These are phyloP conservation scores for Astropecten irregularis DNA, from an alignment of 53 echinoderm and acorn worm genomes.

Conservation along the genomic window DNA sequence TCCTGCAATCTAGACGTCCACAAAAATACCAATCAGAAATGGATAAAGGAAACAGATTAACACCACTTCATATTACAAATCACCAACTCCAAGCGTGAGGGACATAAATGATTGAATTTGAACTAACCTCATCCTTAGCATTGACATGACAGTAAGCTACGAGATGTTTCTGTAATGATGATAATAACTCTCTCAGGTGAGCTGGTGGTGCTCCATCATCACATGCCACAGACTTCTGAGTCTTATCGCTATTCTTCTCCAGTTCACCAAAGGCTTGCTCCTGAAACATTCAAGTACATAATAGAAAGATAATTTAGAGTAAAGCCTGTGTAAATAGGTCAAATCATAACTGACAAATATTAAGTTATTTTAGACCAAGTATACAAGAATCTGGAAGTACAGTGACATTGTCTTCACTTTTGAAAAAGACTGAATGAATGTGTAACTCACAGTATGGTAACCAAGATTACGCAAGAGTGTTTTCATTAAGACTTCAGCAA, in stretches of 20 bases:
- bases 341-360: too few relatives aligned
- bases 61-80: too few relatives aligned
- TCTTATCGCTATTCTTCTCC: constrained; percentile 99
- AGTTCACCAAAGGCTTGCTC: constrained; percentile 99
- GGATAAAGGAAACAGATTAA: too few relatives aligned
- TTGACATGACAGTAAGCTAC: constrained; percentile 88
- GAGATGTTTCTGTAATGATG: constrained; percentile 95
- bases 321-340: too few relatives aligned
- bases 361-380: too few relatives aligned
- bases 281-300: constrained; percentile 35
- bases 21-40: too few relatives aligned
- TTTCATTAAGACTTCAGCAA: constrained; percentile 96
- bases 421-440: too few relatives aligned
- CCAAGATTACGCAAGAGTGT: constrained; percentile 96
- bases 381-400: too few relatives aligned
- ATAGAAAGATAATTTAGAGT: neutral
- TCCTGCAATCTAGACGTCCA: constrained; percentile 65
- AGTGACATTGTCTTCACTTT: too few relatives aligned
- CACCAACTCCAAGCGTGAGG: too few relatives aligned
- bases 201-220: constrained; percentile 96
- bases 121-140: constrained; percentile 72
- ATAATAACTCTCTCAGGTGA: constrained; percentile 85
- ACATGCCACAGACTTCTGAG: constrained; percentile 78
- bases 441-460: constrained; percentile 89
- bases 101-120: too few relatives aligned